phyloP scores from a whole-genome alignment of 1,140 invertebrate genomes.

The Neotoxoptera formosana region DNA sequence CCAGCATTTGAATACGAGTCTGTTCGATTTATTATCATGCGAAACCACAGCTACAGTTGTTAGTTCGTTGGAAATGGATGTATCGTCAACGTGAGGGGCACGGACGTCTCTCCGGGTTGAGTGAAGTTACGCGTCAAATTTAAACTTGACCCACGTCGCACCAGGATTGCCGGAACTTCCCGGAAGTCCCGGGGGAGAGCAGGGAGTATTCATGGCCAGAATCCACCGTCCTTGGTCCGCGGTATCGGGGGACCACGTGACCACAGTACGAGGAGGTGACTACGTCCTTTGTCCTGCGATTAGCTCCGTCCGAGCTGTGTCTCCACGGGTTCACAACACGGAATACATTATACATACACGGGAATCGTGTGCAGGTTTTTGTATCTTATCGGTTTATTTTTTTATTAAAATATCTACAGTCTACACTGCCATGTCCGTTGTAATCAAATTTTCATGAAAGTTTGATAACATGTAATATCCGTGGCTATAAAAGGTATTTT shows the following conservation, averaged over 20 bases:
- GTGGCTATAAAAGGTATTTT: too few relatives aligned
- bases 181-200: neutral
- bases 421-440: neutral
- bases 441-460: too few relatives aligned
- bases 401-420: neutral
- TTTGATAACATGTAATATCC: neutral
- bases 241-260: neutral
- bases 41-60: neutral
- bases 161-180: neutral
- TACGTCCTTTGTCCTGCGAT: neutral
- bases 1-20: neutral
- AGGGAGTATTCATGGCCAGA: neutral
- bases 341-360: neutral
- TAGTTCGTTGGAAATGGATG: neutral
- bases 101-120: neutral
- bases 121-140: neutral
- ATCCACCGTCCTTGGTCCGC: neutral
- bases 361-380: neutral
- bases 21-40: neutral
- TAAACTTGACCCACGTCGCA: neutral
- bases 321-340: neutral
- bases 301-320: neutral
- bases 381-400: neutral
- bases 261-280: neutral
- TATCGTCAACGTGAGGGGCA: neutral